A percentile compares a stretch with the other conserved stretches of the same genome.
These are phyloP conservation scores for Rhopilema esculentum DNA, from an alignment of 30 jellyfish, hydroid and myxozoan genomes.

Conservation along the genomic window DNA sequence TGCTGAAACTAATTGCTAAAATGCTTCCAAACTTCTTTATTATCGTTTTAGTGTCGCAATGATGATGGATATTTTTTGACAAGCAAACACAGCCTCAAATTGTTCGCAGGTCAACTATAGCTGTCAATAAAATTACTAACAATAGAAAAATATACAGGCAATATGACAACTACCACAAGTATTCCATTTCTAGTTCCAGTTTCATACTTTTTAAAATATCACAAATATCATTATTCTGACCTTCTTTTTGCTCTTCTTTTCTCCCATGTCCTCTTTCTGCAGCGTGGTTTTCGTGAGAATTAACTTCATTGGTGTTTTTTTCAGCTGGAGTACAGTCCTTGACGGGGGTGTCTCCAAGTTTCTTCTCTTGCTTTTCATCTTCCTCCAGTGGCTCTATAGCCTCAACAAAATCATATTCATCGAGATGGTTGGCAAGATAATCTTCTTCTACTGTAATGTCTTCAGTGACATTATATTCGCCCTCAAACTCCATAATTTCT, in stretches of 20 bases:
- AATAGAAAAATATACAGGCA: too few relatives aligned
- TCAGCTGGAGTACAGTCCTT: too few relatives aligned
- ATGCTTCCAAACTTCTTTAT: too few relatives aligned
- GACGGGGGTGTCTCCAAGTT: neutral
- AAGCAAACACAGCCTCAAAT: too few relatives aligned
- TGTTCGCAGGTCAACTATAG: too few relatives aligned
- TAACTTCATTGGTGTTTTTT: neutral
- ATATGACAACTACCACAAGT: too few relatives aligned
- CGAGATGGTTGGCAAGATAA: neutral
- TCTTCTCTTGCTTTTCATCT: neutral
- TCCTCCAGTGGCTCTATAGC: neutral
- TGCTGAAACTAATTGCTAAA: too few relatives aligned
- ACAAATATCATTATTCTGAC: neutral
- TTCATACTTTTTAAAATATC: too few relatives aligned
- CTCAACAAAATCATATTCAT: neutral
- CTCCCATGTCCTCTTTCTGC: neutral
- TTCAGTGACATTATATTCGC: neutral
- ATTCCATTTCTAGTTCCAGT: too few relatives aligned
- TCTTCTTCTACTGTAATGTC: neutral
- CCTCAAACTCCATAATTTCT: neutral
- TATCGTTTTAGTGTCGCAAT: too few relatives aligned
- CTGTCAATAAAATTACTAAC: too few relatives aligned
- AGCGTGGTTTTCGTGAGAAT: neutral
- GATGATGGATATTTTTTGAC: too few relatives aligned
- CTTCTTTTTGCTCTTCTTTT: neutral